Evolutionary conservation across 2,113 vertebrate species (phyloP).

Genomic region (Atherinomorus stipes): DNA sequence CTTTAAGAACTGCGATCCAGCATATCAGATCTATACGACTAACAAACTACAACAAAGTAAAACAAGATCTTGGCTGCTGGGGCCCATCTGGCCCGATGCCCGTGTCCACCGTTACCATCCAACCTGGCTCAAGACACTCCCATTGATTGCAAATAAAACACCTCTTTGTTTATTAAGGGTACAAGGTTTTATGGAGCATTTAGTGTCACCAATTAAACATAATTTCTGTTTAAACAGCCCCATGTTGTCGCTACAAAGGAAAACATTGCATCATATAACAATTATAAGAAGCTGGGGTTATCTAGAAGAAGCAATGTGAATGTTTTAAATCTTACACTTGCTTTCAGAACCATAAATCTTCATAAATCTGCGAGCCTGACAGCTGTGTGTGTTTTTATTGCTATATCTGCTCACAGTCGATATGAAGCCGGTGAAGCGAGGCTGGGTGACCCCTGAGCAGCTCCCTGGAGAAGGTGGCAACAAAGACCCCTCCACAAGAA

Average conservation of each 20-base stretch:
- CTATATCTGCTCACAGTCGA: constrained; percentile 36
- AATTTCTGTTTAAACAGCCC: constrained; percentile 19
- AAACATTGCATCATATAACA: neutral
- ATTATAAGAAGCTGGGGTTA: too few relatives aligned
- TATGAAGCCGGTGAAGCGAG: constrained; percentile 40
- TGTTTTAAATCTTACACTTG: neutral
- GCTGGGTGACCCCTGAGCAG: constrained; percentile 65
- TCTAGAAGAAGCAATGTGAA: too few relatives aligned
- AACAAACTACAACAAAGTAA: constrained; percentile 31
- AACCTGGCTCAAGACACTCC: constrained; percentile 23
- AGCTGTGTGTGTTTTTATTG: constrained; percentile 32
- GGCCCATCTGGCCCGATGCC: constrained; percentile 33
- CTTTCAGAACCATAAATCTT: constrained; percentile 24
- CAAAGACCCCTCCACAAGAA: constrained; percentile 20
- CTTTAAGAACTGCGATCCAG: neutral
- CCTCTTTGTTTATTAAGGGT: constrained; percentile 5
- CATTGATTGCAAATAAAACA: constrained; percentile 53
- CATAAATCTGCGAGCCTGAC: constrained; percentile 22
- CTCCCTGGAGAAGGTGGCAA: constrained; percentile 48
- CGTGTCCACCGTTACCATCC: constrained; percentile 15
- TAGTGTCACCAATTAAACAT: constrained; percentile 51
- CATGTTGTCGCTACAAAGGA: neutral
- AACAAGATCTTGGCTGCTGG: constrained; percentile 10
- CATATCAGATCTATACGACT: constrained; percentile 17
- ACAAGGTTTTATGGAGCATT: constrained; percentile 43